Evolutionary conservation across 2,888 invertebrate genomes (phyloP).

Genomic region (Acheta domesticus): DNA sequence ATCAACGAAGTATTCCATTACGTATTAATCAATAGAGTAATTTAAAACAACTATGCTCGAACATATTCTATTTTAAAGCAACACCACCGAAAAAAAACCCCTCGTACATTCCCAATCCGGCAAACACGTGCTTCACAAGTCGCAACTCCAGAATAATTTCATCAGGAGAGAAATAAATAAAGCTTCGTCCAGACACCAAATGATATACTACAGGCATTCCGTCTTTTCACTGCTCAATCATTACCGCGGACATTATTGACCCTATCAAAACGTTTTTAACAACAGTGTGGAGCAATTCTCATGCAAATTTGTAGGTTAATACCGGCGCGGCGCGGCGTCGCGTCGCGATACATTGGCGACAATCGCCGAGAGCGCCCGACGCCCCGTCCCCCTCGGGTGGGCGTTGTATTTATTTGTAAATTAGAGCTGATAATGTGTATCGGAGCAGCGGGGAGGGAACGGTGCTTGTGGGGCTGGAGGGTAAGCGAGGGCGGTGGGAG

Average conservation of each 20-base stretch:
- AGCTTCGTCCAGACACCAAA: background rate
- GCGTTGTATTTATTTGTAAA: conserved; percentile 18
- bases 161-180: background rate
- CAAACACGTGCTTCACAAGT: background rate
- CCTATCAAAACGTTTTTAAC: conserved; percentile 7
- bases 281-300: background rate
- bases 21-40: too few relatives aligned
- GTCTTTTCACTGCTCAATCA: conserved; percentile 18
- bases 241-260: background rate
- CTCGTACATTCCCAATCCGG: background rate
- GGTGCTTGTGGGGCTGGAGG: background rate
- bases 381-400: background rate
- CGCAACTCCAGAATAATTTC: background rate
- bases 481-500: background rate
- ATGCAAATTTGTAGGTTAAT: conserved; percentile 18
- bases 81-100: background rate
- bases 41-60: too few relatives aligned
- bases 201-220: background rate
- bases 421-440: conserved; percentile 20
- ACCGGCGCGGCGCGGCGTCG: background rate
- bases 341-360: too few relatives aligned
- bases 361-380: background rate
- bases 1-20: too few relatives aligned
- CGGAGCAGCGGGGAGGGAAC: background rate
- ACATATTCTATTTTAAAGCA: too few relatives aligned